phyloP scores from a whole-genome alignment of 2,113 vertebrate species.

The Alexandromys fortis region DNA sequence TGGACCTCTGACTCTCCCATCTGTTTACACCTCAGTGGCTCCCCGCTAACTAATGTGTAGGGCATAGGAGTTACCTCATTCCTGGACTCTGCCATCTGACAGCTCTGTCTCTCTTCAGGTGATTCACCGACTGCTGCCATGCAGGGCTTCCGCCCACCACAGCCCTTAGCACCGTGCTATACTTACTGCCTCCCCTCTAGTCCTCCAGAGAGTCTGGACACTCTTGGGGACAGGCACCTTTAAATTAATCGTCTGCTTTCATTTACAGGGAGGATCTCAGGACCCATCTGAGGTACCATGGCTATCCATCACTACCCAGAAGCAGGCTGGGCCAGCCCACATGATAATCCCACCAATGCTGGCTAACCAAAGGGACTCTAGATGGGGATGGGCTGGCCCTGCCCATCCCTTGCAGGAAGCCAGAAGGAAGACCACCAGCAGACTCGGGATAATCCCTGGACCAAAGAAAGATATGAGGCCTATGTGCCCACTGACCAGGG shows the following conservation, averaged over 20 bases:
- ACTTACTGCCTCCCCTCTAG: accelerated
- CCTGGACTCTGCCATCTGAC: background rate
- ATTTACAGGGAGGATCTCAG: background rate
- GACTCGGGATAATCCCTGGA: background rate
- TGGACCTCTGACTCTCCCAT: background rate
- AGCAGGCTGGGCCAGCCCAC: background rate
- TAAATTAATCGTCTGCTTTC: background rate
- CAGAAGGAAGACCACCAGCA: background rate
- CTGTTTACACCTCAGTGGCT: background rate
- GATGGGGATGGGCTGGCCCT: accelerated
- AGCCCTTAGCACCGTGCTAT: background rate
- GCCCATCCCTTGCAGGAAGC: background rate
- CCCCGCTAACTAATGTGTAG: background rate
- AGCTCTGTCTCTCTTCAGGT: background rate
- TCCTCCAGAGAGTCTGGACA: background rate
- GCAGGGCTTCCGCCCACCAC: background rate
- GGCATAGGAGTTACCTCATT: background rate
- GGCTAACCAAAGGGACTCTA: background rate
- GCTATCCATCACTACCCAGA: too few species aligned
- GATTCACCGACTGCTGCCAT: background rate
- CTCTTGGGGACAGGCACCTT: background rate
- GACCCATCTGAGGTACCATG: background rate
- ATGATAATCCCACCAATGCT: background rate
- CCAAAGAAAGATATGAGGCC: background rate
- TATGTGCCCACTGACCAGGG: background rate